Evolutionary conservation across 2,888 invertebrate genomes (phyloP), one percentile per base, ranked within the genome.

Genomic region (Noctua janthina): DNA sequence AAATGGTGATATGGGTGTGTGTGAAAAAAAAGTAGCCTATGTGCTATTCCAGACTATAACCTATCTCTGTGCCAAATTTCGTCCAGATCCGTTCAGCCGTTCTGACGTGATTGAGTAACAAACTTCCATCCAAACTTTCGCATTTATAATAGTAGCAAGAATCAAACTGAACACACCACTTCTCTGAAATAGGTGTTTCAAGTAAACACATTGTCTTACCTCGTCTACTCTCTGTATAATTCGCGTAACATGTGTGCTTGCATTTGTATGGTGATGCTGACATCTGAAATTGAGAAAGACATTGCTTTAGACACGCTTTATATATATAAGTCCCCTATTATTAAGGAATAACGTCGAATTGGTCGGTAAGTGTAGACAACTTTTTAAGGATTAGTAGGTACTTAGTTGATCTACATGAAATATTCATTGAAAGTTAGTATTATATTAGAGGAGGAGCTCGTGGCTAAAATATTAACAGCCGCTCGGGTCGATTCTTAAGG

Each of bases 251-350:
- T 20, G 64, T 0, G 29, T 81, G 81, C 59, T 87, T 86, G 74
- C 78, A 88, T 76, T 89, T 90, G 72, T 74, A 76, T 11, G 88
- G 82, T 59, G 90, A 79, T 66, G 83, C 69, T 78, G 85, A 56
- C 39, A 82, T 62, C 89, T 89, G 90, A 11, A 89, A 89, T 64
- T 59, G 17, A 54, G 23, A 76, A 74, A 81, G 15, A 3, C 0
- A 39, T 49, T 35, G 13, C 1, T 64, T 76, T n/a, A 62, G 15
- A 39, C 43, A 56, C 20, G 17, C 5, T 64, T 17, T 29, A 29
- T 51, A 3, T 29, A 46, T 10, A 46, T 10, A 46, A 46, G 49
- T 66, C 11, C 15, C 5, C 23, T 39, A 20, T 66, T 46, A 4
- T 35, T 1, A 64, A n/a, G 43, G 10, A 10, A 39, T 56, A 35